Base-by-base conservation (phyloP, 2,113 vertebrate species). In the Carettochelys insculpta region DNA sequence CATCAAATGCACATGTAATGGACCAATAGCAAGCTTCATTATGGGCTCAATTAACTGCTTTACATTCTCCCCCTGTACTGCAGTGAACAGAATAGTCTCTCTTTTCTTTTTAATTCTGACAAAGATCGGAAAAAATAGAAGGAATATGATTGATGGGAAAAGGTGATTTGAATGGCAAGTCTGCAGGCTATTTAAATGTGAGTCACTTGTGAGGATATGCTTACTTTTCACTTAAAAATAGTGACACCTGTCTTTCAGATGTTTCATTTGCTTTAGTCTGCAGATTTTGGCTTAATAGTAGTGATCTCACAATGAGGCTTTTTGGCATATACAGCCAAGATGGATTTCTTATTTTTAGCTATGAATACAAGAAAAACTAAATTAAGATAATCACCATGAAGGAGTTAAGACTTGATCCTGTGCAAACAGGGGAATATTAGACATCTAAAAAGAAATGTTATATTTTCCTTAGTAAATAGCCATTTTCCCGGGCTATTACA, bases 161-260 rank as follows among this genome's bases (percentile, higher is more conserved):
- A 29, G 54, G 8, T 38, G 10, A 25, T 50, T 2, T 76, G 79
- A 86, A 68, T 77, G 13, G 11, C 24, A 68, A 83, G 8, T 34
- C 47, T 92, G 5, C 10, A 6, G 25, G 77, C 80, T 19, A 31
- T 50, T 80, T 84, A 75, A 38, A 58, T 83, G 77, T 88, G 41
- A 78, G 10, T 77, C 34, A 13, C 47, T 77, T 8, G 3, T 92
- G 85, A 88, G 68, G 11, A 92, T 48, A 25, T 24, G 80, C 92
- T 53, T 29, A 52, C 82, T 80, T 61, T 45, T 85, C 68, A 56
- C 81, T 82, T 94, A 90, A 91, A 17, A 93, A 88, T 90, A 95
- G 50, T 73, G 93, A 47, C 76, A 77, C 54, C 16, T 91, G 86
- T 83, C 83, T 68, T 90, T 75, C 71, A 45, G 27, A 29, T 43